Evolutionary conservation across 2,113 vertebrate species (phyloP).

Genomic region (Pleuronectes platessa): DNA sequence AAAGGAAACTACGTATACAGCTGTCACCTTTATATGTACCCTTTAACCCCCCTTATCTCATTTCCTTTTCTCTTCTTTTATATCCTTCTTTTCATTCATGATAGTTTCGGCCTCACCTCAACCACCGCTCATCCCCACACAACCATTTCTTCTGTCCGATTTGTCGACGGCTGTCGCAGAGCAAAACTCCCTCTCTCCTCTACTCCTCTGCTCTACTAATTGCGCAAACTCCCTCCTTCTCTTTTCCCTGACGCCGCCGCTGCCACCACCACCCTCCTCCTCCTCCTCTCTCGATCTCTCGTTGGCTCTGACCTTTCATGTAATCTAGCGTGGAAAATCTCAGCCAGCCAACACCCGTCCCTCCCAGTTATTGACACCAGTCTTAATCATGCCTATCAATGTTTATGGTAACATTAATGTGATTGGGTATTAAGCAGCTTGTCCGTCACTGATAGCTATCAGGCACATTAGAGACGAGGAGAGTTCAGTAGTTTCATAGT

Average conservation of each 20-base stretch:
- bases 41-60: background rate
- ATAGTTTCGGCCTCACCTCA: conserved; percentile 28
- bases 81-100: conserved; percentile 2
- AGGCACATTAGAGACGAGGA: conserved; percentile 38
- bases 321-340: conserved; percentile 66
- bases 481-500: background rate
- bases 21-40: conserved; percentile 10
- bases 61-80: background rate
- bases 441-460: conserved; percentile 47
- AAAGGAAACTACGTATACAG: background rate
- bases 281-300: conserved; percentile 3
- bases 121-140: conserved; percentile 28
- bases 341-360: conserved; percentile 36
- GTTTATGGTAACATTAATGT: conserved; percentile 55
- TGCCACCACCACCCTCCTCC: background rate
- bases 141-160: conserved; percentile 52
- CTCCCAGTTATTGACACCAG: conserved; percentile 57
- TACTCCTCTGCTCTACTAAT: background rate
- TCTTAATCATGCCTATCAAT: conserved; percentile 67
- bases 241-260: background rate
- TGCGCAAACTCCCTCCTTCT: background rate
- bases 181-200: conserved; percentile 10
- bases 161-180: conserved; percentile 63
- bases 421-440: conserved; percentile 46
- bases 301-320: conserved; percentile 73